Evolutionary conservation across 2,888 invertebrate species (phyloP).

Genomic region (Helleia helle): DNA sequence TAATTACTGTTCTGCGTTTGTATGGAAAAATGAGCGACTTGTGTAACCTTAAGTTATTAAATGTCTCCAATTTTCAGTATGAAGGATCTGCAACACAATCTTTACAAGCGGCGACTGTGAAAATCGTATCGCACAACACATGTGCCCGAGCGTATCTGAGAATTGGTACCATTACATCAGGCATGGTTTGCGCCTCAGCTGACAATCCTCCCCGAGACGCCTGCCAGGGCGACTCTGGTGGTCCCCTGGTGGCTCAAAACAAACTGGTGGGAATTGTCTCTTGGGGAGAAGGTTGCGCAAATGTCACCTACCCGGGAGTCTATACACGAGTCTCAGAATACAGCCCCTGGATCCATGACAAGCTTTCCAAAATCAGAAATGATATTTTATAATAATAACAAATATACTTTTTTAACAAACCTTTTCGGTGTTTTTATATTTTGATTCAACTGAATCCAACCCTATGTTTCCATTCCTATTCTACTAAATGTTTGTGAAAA

Average conservation of each 20-base stretch:
- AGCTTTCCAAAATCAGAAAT: slow-evolving; percentile 10
- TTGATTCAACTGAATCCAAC: too few relatives aligned
- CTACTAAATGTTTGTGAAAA: too few relatives aligned
- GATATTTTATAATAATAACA: too few relatives aligned
- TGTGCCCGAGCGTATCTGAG: slow-evolving; percentile 51
- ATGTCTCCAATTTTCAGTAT: slow-evolving; percentile 36
- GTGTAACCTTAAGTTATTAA: too few relatives aligned
- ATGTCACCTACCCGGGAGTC: slow-evolving; percentile 67
- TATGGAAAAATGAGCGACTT: too few relatives aligned
- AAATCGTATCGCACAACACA: slow-evolving; percentile 41
- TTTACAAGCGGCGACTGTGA: slow-evolving; percentile 48
- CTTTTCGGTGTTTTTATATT: too few relatives aligned
- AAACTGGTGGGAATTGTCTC: slow-evolving; percentile 70
- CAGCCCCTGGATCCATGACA: slow-evolving; percentile 40
- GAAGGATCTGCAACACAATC: slow-evolving; percentile 40
- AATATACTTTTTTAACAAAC: too few relatives aligned
- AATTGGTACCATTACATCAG: slow-evolving; percentile 38
- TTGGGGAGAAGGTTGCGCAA: slow-evolving; percentile 73
- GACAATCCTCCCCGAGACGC: slow-evolving; percentile 49
- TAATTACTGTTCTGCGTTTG: too few relatives aligned
- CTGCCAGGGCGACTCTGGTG: slow-evolving; percentile 75
- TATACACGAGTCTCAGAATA: slow-evolving; percentile 66
- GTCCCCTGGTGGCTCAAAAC: slow-evolving; percentile 65
- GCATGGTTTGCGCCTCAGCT: slow-evolving; percentile 59
- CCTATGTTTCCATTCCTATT: too few relatives aligned